Percentiles rank a stretch among this genome's conserved stretches.
These are phyloP conservation scores for Ferdinandea cuprea DNA, from an alignment of 2,888 invertebrate genomes.

Conservation along the genomic window DNA sequence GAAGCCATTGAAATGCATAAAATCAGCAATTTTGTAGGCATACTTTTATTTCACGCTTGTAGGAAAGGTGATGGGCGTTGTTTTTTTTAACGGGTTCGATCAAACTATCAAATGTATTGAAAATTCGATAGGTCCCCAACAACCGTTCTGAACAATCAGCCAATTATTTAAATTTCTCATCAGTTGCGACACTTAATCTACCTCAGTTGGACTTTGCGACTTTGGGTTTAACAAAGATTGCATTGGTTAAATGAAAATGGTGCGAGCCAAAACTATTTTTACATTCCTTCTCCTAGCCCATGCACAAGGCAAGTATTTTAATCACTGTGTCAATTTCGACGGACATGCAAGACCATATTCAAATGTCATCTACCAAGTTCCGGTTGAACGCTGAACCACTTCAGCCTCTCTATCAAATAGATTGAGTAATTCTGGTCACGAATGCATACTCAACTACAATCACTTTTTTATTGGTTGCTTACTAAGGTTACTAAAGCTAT, in stretches of 20 bases:
- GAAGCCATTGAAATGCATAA: no score
- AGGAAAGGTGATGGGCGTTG: no score
- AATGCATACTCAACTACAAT: conserved; percentile 67
- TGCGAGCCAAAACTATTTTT: background rate
- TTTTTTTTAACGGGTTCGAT: no score
- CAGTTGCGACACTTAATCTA: no score
- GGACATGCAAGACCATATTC: conserved; percentile 47
- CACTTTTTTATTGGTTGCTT: conserved; percentile 57
- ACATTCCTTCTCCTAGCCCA: conserved; percentile 2
- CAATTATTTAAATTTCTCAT: no score
- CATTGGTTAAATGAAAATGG: background rate
- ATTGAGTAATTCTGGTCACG: conserved; percentile 69
- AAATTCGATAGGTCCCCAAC: no score
- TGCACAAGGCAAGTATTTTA: conserved; percentile 26
- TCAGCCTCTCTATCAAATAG: conserved; percentile 42
- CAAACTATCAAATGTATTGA: no score
- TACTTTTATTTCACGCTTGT: no score
- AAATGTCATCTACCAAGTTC: conserved; percentile 62
- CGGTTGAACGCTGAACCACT: conserved; percentile 58
- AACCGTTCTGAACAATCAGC: no score
- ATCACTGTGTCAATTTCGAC: conserved; percentile 48
- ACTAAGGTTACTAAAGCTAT: conserved; percentile 39
- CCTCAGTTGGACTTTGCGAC: no score
- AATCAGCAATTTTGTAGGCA: no score
- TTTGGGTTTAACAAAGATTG: no score